Evolutionary conservation across 2,888 invertebrate species (phyloP), one percentile per base, ranked within the genome.

Genomic region (Agrenia bidenticulata): DNA sequence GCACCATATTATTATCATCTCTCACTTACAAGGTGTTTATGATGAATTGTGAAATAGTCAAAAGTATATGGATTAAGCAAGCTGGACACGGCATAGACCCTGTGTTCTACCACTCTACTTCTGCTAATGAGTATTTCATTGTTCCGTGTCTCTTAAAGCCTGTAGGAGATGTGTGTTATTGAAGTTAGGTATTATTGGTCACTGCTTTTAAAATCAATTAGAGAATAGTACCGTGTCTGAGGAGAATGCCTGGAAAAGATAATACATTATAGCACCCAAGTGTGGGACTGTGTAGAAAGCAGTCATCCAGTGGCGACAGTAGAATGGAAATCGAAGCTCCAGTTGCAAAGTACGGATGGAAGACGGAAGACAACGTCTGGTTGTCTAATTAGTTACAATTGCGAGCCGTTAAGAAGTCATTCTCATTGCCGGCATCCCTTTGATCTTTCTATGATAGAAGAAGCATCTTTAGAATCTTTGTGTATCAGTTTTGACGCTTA

Each of bases 361-460:
- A 49, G 64, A 60, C 42, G 37, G 60, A 63, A 51, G 63, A 66
- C 69, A 61, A 69, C 64, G 69, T 69, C 69, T 66, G 66, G 63
- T 63, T 66, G 66, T 66, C 57, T 57, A 57, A 57, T 57, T 57
- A 57, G 57, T 41, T 57, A 41, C 55, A 55, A 32, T 57, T 37
- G 41, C 32, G 32, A 27, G 45, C n/a, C 45, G 45, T 19, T 45
- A 17, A 5, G n/a, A 45, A 45, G 23, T 57, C 23, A 27, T 5
- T 37, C 19, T 37, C 32, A 17, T 55, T 37, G 37, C 55, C 57
- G 57, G 57, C 57, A 19, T 74, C 69, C 66, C 71, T 73, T 70
- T 70, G 69, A 65, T 69, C 71, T 72, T 69, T 11, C 70, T 72
- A 67, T 69, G 72, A 70, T 69, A 64, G 66, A 66, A 63, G 66